Percentiles rank a stretch among this genome's conserved stretches.
These are phyloP conservation scores for Andrena flavipes DNA, from an alignment of 2,888 invertebrate species.

Conservation along the genomic window DNA sequence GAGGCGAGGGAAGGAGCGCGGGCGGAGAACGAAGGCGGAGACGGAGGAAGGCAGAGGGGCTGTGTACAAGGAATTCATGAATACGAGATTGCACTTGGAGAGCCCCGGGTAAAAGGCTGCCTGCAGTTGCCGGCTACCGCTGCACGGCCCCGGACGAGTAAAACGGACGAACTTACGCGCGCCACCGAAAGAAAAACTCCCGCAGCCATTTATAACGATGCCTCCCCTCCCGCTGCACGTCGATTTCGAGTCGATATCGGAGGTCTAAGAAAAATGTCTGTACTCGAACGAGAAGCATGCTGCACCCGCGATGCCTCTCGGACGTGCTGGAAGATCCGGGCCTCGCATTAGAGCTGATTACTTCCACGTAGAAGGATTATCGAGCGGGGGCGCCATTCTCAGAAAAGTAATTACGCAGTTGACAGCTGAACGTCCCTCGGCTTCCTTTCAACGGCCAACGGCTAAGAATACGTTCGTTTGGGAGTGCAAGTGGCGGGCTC, in stretches of 20 bases:
- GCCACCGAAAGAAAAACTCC: slow-evolving; percentile 21
- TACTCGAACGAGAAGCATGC: too few species aligned
- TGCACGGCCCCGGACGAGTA: slow-evolving; percentile 55
- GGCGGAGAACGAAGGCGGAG: slow-evolving; percentile 45
- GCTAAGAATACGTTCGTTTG: not conserved
- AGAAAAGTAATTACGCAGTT: not conserved
- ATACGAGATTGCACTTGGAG: slow-evolving; percentile 77
- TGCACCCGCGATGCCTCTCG: too few species aligned
- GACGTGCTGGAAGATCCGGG: not conserved
- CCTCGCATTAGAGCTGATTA: not conserved
- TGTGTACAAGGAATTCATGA: slow-evolving; percentile 78
- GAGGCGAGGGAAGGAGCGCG: slow-evolving; percentile 33
- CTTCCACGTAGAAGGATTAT: not conserved
- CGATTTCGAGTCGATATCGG: not conserved
- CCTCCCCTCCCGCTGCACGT: not conserved
- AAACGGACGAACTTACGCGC: slow-evolving; percentile 54
- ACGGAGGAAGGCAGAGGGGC: slow-evolving; percentile 39
- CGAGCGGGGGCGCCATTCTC: not conserved
- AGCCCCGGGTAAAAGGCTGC: slow-evolving; percentile 71
- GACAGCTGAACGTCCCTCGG: not conserved
- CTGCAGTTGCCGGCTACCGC: slow-evolving; percentile 66
- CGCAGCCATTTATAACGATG: not conserved
- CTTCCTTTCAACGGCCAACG: not conserved
- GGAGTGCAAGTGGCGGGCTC: slow-evolving; percentile 3
- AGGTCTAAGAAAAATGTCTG: too few species aligned